Base-by-base conservation (phyloP, 2,888 invertebrate species). In the Leptura quadrifasciata region DNA sequence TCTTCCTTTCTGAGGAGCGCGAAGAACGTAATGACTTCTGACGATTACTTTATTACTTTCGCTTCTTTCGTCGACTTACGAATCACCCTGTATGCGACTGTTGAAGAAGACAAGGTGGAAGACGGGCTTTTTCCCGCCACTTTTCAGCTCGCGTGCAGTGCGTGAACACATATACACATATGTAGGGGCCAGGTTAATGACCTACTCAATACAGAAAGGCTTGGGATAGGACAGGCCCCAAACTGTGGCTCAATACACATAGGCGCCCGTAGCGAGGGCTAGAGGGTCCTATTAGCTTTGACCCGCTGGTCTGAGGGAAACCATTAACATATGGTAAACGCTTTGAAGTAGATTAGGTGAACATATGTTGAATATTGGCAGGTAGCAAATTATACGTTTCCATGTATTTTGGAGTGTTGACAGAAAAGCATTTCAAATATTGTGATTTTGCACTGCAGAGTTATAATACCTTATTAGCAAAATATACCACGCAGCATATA, bases 171-270 rank as follows among this genome's bases (percentile, higher is more conserved):
- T 81, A 83, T 78, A 83, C 77, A 84, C 81, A 82, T 79, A 82
- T 83, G 84, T 83, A 85, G 86, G 86, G 85, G 83, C 85, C 85
- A 85, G 88, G 88, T 88, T 86, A 88, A 87, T 83, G 88, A 88
- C 88, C 87, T 86, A 86, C 84, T 86, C 87, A 83, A 86, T 84
- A 86, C 81, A 82, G 85, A 85, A 82, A 83, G 80, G 87, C 87
- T 88, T 88, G 87, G 87, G 88, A 88, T 88, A 88, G 88, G 88
- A 87, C 87, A 86, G 82, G 85, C 84, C 85, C 83, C 81, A 85
- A 85, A 85, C 85, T 83, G 74, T 77, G 79, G 78, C 79, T 81
- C 80, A 80, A 79, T 81, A 75, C 20, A 65, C 74, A 75, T 47
- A 21, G 74, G 74, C 74, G 74, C 70, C 64, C 71, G 61, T 71